Base-by-base conservation (phyloP, 2,888 invertebrate genomes). In the Drosophila maculinotata region DNA sequence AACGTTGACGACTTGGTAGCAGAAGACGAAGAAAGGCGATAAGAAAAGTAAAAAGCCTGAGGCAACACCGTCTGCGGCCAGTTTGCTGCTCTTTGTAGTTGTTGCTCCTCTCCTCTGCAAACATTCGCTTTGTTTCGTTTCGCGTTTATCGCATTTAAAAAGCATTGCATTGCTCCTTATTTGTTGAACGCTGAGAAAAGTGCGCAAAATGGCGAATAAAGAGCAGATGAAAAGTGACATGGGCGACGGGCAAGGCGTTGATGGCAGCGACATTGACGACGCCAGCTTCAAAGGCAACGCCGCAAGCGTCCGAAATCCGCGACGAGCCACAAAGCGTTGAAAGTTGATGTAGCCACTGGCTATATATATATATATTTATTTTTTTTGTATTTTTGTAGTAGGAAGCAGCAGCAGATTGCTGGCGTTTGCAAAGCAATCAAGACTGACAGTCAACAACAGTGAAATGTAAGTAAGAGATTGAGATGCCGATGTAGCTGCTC, bases 231-330 rank as follows among this genome's bases (percentile, higher is more conserved):
- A 73, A 80, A 63, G 68, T 66, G 78, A 74, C 56, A 69, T 47
- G 58, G 57, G 38, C 9, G 30, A 15, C 6, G 36, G 6, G 57
- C 62, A 62, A 79, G 86, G 79, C 83, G 79, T 76, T 85, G 83
- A 79, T 76, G 77, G 52, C 75, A 36, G 52, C 51, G 66, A 63
- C 69, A 44, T 52, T 53, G 64, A 64, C 53, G 58, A 59, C 39
- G 51, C 33, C 48, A 38, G 48, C 83, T 69, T 87, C 88, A 87
- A 87, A 87, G 80, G 65, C 68, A 56, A 38, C 56, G 68, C 76
- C 85, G 39, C 51, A 41, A 76, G 76, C 69, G 56, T 26, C 20
- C 28, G 41, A 64, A 79, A 64, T 47, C 69, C 64, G 74, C 64
- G 52, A 36, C 20, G 63, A 49, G 41, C 26, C 33, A 47, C 64